Base-by-base conservation (phyloP, 2,888 invertebrate species). In the Caenorhabditis angaria region DNA sequence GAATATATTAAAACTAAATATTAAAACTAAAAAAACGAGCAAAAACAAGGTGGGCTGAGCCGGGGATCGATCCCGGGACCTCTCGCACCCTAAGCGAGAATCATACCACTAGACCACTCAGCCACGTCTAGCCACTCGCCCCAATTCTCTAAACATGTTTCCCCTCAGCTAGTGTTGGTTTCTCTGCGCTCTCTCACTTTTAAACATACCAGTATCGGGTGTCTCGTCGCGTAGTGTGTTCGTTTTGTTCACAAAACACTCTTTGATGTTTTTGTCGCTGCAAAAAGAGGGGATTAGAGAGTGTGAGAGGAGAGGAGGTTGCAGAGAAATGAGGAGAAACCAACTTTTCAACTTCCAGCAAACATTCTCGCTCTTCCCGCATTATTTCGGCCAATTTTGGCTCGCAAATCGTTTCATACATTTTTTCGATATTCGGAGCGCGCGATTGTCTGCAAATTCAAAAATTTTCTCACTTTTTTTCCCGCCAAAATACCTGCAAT, bases 71-170 rank as follows among this genome's bases (percentile, higher is more conserved):
- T 80, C 85, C 82, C 85, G 84, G 86, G 86, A 87, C 87, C 87
- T 86, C 85, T 87, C 85, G 87, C 87, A 87, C 86, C 86, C 87
- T 86, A 86, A 86, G 86, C 86, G 85, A 87, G 84, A 86, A 86
- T 86, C 86, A 87, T 86, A 85, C 86, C 86, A 85, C 87, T 87
- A 87, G 87, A 86, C 87, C 87, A 87, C 82, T 82, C 81, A 80
- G 80, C 80, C 78, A 70, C 72, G 53, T 27, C 53, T 27, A 48
- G 20, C 56, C 57, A 35, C 50, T 28, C 27, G 35, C 47, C 41
- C 5, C 41, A 41, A 41, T 18, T 3, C 41, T 18, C 41, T 41
- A 41, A 12, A 41, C 41, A 41, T 41, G 18, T 41, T 14, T 41
- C 41, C n/a, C n/a, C n/a, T n/a, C n/a, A n/a, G n/a, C n/a, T 41